Percentiles rank a stretch among this genome's conserved stretches.
These are phyloP conservation scores for Sisyra terminalis DNA, from an alignment of 2,888 invertebrate species.

Conservation along the genomic window DNA sequence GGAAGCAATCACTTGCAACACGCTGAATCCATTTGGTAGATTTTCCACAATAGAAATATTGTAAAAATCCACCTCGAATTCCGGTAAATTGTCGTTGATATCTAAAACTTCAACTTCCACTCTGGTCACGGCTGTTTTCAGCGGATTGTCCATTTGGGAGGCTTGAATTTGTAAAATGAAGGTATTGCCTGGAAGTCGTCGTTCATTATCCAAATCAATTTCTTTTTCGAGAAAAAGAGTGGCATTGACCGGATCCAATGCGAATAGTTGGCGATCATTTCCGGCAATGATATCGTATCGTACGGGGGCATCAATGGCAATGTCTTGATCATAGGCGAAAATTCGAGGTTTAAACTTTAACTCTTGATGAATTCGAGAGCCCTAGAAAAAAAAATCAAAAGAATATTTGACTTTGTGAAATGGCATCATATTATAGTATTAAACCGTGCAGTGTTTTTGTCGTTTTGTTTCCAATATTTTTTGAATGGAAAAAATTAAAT, in stretches of 20 bases:
- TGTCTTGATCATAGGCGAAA: constrained; percentile 63
- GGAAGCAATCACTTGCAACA: constrained; percentile 50
- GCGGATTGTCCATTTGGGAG: constrained; percentile 58
- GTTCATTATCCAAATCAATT: constrained; percentile 64
- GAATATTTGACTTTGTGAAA: not conserved
- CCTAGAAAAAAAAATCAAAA: constrained; percentile 42
- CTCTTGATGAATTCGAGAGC: constrained; percentile 50
- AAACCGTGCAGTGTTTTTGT: too few species aligned
- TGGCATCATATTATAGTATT: too few species aligned
- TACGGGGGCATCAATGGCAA: constrained; percentile 53
- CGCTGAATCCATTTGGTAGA: constrained; percentile 64
- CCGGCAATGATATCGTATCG: constrained; percentile 68
- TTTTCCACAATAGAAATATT: constrained; percentile 88
- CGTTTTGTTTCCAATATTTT: too few species aligned
- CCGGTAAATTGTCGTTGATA: constrained; percentile 69
- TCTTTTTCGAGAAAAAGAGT: constrained; percentile 61
- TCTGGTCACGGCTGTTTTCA: constrained; percentile 55
- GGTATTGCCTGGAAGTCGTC: constrained; percentile 54
- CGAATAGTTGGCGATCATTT: constrained; percentile 60
- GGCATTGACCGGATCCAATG: constrained; percentile 56
- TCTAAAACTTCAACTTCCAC: constrained; percentile 60
- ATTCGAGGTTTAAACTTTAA: constrained; percentile 55
- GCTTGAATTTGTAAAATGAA: constrained; percentile 66
- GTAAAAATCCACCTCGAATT: constrained; percentile 78
- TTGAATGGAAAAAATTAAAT: too few species aligned